Conservation (phyloP, 2,113 vertebrate genomes). For the Bagarius yarrelli region DNA sequence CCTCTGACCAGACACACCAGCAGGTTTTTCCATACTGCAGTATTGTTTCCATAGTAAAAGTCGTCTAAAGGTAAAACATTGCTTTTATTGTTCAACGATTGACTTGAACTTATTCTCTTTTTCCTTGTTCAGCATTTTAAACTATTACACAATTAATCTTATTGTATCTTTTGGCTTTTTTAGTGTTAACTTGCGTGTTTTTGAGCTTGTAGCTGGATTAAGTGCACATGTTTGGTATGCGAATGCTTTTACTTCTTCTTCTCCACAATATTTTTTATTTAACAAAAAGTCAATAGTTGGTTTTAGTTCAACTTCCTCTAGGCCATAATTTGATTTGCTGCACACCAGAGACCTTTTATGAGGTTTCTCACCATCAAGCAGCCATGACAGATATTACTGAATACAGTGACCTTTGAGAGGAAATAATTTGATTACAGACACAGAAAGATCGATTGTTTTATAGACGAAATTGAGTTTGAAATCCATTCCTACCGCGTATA, state of each 20-base stretch:
- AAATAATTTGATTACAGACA: slow-evolving; percentile 52
- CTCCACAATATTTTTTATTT: slow-evolving; percentile 31
- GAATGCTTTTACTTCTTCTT: background rate
- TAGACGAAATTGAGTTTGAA: slow-evolving; percentile 45
- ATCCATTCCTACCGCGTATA: slow-evolving; percentile 33
- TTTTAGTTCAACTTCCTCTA: slow-evolving; percentile 47
- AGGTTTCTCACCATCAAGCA: slow-evolving; percentile 52
- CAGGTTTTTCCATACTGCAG: no score
- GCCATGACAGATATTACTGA: slow-evolving; percentile 49
- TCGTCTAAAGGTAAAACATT: slow-evolving; percentile 56
- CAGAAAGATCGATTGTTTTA: slow-evolving; percentile 47
- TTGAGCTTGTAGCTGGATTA: slow-evolving; percentile 37
- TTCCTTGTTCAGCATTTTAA: background rate
- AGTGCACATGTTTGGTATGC: slow-evolving; percentile 55
- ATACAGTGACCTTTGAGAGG: slow-evolving; percentile 56
- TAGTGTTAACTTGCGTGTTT: slow-evolving; percentile 19
- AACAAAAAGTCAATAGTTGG: slow-evolving; percentile 45
- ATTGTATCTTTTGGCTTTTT: slow-evolving; percentile 45
- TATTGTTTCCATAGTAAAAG: no score
- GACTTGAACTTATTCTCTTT: slow-evolving; percentile 59
- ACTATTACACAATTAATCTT: slow-evolving; percentile 41
- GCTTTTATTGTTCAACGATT: slow-evolving; percentile 49
- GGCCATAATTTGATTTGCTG: slow-evolving; percentile 59
- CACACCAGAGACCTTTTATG: slow-evolving; percentile 46
- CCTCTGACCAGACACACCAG: no score